Percentiles rank a stretch among this genome's conserved stretches.
Conservation (phyloP, 1,140 invertebrate species). For the Drosophila grimshawi region DNA sequence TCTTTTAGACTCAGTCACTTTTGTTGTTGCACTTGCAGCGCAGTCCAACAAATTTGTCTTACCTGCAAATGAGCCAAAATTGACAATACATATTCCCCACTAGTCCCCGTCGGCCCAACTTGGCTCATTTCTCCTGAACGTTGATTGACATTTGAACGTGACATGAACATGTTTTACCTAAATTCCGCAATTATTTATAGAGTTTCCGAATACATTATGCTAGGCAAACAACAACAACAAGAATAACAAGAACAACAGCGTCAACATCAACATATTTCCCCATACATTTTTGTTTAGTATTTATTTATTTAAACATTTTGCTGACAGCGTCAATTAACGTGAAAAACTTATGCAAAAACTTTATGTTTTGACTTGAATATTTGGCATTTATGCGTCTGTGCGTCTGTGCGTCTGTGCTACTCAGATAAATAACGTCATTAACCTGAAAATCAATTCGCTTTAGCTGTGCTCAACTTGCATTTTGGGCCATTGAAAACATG, state of each 20-base stretch:
- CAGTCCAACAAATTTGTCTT: constrained; percentile 7
- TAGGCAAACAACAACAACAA: constrained; percentile 2
- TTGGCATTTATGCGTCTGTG: constrained; percentile 12
- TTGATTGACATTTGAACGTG: constrained; percentile 80
- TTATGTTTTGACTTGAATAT: constrained; percentile 45
- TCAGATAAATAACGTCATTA: constrained; percentile 37
- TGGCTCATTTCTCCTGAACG: background rate
- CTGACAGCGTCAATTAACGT: constrained; percentile 76
- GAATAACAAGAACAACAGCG: background rate
- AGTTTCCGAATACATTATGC: constrained; percentile 46
- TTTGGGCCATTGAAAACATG: constrained; percentile 16
- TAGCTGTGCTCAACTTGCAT: constrained; percentile 30
- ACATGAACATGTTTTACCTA: constrained; percentile 81
- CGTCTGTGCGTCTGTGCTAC: background rate
- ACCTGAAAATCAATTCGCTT: constrained; percentile 44
- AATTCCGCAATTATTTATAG: constrained; percentile 77
- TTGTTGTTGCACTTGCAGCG: constrained; percentile 18
- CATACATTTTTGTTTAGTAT: constrained; percentile 1
- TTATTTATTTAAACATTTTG: constrained; percentile 54
- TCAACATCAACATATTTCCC: constrained; percentile 6
- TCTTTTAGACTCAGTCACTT: background rate
- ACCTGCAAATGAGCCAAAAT: constrained; percentile 45
- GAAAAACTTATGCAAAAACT: constrained; percentile 50
- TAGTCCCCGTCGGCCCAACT: background rate
- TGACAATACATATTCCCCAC: constrained; percentile 29